Base-by-base conservation (phyloP, 2,888 invertebrate species). In the Ornithoptera priamus region DNA sequence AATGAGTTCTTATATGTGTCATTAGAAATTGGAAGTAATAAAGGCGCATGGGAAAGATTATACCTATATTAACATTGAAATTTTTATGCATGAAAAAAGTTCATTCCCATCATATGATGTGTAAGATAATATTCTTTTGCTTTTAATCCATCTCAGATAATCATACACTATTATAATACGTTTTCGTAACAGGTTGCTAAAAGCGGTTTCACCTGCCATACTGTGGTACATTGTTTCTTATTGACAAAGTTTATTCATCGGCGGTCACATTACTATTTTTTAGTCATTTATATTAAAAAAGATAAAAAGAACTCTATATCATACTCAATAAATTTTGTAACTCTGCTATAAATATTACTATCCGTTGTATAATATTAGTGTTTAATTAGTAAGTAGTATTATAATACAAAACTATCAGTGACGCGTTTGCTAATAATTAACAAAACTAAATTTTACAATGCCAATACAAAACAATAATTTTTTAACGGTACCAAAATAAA, bases 401-500 rank as follows among this genome's bases (percentile, higher is more conserved):
- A 39, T 39, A 39, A 39, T 39, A 10, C 10, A 39, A 10, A 39
- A 1, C 39, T 10, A 10, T 39, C 10, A 8, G 7, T 69, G 50
- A n/a, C 30, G 30, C 30, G 17, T 57, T 57, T 68, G 17, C 18
- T 20, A 57, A 22, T 42, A 58, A 24, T 22, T 10, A 46, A 22
- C 22, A 68, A 63, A 71, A 62, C 65, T 66, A 72, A 70, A 72
- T 50, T 72, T 72, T 57, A 20, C 12, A 57, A 17, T 20, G 12
- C n/a, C 10, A 20, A 18, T 10, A 57, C 22, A 57, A 57, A 57
- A 12, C 30, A 57, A 20, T 57, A 56, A 56, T 70, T 71, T 68
- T 69, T 73, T 73, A 70, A 68, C 62, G 65, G 53, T 1, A 18
- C 53, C 15, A 39, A 72, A 65, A 65, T 67, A 70, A 74, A 76